Evolutionary conservation across 2,797 vertebrate genomes (phyloP).

Genomic region (Enteromius argenteus): DNA sequence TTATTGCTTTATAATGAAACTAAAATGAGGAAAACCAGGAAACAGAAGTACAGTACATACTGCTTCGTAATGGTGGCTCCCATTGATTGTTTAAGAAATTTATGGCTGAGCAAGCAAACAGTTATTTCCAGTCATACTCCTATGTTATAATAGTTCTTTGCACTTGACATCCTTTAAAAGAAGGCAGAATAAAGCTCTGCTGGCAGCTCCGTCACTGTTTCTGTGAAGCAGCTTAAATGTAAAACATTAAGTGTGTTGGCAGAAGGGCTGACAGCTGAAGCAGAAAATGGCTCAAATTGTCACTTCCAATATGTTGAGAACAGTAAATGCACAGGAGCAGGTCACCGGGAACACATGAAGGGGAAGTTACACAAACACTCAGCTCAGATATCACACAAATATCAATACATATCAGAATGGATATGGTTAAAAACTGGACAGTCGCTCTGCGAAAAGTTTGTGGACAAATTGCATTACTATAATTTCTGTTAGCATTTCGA

Average conservation of each 20-base stretch:
- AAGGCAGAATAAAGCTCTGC: neutral
- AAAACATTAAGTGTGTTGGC: conserved; percentile 14
- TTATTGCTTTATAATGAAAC: neutral
- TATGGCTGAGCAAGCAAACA: neutral
- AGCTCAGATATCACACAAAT: neutral
- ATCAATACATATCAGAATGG: too few relatives aligned
- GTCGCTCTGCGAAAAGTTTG: too few relatives aligned
- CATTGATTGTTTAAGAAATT: neutral
- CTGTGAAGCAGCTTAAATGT: conserved; percentile 23
- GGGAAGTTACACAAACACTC: neutral
- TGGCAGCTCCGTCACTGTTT: neutral
- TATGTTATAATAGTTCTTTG: neutral
- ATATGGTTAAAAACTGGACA: too few relatives aligned
- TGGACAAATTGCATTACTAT: too few relatives aligned
- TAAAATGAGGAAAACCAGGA: neutral
- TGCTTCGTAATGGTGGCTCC: neutral
- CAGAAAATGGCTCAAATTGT: conserved; percentile 38
- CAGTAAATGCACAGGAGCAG: conserved; percentile 13
- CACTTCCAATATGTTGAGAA: conserved; percentile 40
- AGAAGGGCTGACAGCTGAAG: conserved; percentile 3
- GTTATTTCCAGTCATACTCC: neutral
- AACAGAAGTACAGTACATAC: neutral
- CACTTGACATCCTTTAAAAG: neutral
- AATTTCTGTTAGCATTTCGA: too few relatives aligned
- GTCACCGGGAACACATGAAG: neutral